Percentiles rank a stretch among this genome's conserved stretches.
Conservation (phyloP, 2,797 vertebrate genomes). For the Monodelphis domestica region DNA sequence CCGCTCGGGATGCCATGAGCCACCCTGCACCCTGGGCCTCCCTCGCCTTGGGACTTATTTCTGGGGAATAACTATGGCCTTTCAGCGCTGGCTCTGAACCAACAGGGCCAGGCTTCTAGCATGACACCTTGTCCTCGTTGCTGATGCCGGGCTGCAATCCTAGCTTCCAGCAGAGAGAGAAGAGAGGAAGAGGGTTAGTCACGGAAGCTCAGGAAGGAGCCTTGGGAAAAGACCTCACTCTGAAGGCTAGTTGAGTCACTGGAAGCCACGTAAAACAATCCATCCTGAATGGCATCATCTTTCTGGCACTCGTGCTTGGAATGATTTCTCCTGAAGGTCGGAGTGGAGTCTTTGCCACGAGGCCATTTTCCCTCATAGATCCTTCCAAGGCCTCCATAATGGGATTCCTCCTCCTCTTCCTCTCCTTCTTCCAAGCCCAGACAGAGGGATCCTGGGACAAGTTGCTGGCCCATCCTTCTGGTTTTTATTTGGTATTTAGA, state of each 20-base stretch:
- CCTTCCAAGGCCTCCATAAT: neutral
- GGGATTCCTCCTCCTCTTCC: neutral
- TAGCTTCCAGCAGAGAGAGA: slow-evolving; percentile 39
- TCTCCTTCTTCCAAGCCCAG: neutral
- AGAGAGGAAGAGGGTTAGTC: neutral
- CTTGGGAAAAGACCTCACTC: neutral
- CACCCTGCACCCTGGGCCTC: slow-evolving; percentile 33
- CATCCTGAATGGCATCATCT: slow-evolving; percentile 52
- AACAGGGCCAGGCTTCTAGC: neutral
- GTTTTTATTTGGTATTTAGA: neutral
- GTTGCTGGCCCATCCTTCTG: neutral
- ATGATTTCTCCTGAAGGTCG: slow-evolving; percentile 67
- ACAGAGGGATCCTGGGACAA: neutral
- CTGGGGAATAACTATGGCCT: slow-evolving; percentile 61
- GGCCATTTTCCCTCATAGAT: slow-evolving; percentile 72
- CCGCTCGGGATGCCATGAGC: slow-evolving; percentile 14
- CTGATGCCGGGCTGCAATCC: slow-evolving; percentile 53
- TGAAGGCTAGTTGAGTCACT: slow-evolving; percentile 20
- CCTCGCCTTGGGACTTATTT: slow-evolving; percentile 62
- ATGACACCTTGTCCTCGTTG: slow-evolving; percentile 23
- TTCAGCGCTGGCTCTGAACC: slow-evolving; percentile 36
- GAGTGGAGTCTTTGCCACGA: slow-evolving; percentile 64
- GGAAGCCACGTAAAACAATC: slow-evolving; percentile 47
- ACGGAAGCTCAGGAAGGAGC: neutral
- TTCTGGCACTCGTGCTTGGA: slow-evolving; percentile 60